Evolutionary conservation across 2,888 invertebrate species (phyloP).

Genomic region (Heteromurus nitidus): DNA sequence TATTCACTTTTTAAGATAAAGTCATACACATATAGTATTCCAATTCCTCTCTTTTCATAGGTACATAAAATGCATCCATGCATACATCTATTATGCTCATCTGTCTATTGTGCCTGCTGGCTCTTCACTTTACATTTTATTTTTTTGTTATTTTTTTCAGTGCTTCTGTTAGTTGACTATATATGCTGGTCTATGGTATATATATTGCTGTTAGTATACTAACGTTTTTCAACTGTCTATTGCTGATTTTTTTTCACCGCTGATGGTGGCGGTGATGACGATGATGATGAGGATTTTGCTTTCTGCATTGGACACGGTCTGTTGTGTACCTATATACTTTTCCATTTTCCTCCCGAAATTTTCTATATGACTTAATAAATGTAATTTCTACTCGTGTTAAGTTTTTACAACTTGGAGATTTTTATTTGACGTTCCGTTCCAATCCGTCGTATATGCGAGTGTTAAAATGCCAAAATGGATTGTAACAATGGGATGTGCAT

Average conservation of each 20-base stretch:
- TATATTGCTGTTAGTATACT: no score
- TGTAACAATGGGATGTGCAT: no score
- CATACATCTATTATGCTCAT: constrained; percentile 7
- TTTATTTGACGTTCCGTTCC: constrained; percentile 35
- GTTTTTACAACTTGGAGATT: background rate
- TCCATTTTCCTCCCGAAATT: no score
- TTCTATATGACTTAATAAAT: constrained; percentile 10
- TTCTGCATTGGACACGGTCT: constrained; percentile 47
- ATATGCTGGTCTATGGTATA: constrained; percentile 4
- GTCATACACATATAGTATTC: no score
- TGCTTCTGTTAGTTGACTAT: no score
- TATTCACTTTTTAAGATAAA: no score
- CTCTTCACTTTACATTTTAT: constrained; percentile 5
- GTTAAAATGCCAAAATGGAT: no score
- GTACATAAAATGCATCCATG: constrained; percentile 13
- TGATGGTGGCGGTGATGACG: constrained; percentile 11
- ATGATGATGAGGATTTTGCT: constrained; percentile 33
- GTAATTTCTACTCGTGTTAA: constrained; percentile 37
- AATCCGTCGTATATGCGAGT: no score
- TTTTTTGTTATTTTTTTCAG: constrained; percentile 30
- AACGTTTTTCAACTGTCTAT: no score
- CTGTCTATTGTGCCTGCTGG: constrained; percentile 11
- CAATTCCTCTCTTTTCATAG: constrained; percentile 23
- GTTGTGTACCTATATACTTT: constrained; percentile 26
- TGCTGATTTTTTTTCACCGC: background rate